Evolutionary conservation across 2,797 vertebrate species (phyloP).

Genomic region (Aythya fuligula): DNA sequence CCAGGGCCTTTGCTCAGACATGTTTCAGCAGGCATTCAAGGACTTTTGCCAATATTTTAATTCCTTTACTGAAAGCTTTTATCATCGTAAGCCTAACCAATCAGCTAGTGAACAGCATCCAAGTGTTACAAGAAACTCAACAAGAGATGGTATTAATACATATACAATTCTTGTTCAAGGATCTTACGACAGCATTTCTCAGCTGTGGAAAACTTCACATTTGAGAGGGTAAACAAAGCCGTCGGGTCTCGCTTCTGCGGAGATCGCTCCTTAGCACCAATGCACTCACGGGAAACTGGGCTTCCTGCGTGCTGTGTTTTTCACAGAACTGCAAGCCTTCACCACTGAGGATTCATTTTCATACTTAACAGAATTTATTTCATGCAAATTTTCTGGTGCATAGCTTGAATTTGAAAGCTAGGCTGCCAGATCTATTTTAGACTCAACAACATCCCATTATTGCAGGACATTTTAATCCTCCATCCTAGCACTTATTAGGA

Average conservation of each 20-base stretch:
- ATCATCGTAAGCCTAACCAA: not conserved
- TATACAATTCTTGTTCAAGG: not conserved
- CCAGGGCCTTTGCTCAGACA: not conserved
- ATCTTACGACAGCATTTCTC: conserved; percentile 15
- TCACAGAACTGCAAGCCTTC: not conserved
- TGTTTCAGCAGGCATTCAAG: conserved; percentile 29
- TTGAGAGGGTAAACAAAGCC: conserved; percentile 11
- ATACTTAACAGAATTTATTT: not conserved
- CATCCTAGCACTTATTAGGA: not conserved
- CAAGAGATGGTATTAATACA: not conserved
- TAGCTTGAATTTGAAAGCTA: not conserved
- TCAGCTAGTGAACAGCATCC: not conserved
- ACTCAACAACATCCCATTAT: not conserved
- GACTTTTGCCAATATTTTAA: conserved; percentile 40
- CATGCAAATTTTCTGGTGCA: not conserved
- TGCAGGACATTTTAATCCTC: not conserved
- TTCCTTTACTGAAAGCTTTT: conserved; percentile 44
- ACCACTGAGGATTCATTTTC: not conserved
- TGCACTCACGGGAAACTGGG: not conserved
- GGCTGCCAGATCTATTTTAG: not conserved
- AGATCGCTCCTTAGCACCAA: not conserved
- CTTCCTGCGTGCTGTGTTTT: not conserved
- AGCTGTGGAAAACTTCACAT: not conserved
- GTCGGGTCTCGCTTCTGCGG: not conserved
- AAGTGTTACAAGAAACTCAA: conserved; percentile 16